A percentile compares a stretch with the other conserved stretches of the same genome.
Evolutionary conservation across 2,113 vertebrate genomes (phyloP).

Genomic region (Elachura formosa): DNA sequence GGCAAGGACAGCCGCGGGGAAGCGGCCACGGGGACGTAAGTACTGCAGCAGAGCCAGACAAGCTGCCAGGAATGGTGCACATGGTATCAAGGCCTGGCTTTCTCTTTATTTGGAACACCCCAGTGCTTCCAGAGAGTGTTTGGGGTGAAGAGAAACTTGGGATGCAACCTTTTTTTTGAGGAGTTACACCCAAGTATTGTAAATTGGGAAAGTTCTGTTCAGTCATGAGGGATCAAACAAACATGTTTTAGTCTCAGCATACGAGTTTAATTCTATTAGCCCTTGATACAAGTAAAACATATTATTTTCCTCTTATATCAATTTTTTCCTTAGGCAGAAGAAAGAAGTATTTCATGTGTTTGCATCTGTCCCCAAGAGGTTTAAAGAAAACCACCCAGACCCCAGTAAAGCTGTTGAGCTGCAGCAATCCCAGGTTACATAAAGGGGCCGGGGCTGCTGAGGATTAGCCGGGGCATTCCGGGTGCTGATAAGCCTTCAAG

Average conservation of each 20-base stretch:
- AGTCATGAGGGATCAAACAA: neutral
- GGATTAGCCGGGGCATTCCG: slow-evolving; percentile 38
- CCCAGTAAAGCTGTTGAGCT: slow-evolving; percentile 26
- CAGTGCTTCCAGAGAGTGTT: neutral
- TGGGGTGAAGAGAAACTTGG: neutral
- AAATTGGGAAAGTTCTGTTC: neutral
- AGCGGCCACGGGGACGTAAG: neutral
- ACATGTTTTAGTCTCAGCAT: accelerated
- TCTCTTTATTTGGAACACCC: neutral
- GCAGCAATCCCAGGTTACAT: slow-evolving; percentile 39
- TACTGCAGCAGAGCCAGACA: neutral
- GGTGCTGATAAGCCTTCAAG: neutral
- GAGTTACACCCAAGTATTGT: neutral
- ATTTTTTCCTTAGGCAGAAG: neutral
- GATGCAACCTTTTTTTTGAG: neutral
- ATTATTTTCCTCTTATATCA: neutral
- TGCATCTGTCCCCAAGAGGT: neutral
- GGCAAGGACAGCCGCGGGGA: neutral
- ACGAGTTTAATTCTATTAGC: neutral
- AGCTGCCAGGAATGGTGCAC: neutral
- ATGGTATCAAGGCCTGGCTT: accelerated
- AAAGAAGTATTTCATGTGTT: neutral
- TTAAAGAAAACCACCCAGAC: neutral
- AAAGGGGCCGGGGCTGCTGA: neutral
- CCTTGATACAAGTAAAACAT: neutral